phyloP scores from a whole-genome alignment of 1,140 invertebrate genomes.

The Drosophila tristis region DNA sequence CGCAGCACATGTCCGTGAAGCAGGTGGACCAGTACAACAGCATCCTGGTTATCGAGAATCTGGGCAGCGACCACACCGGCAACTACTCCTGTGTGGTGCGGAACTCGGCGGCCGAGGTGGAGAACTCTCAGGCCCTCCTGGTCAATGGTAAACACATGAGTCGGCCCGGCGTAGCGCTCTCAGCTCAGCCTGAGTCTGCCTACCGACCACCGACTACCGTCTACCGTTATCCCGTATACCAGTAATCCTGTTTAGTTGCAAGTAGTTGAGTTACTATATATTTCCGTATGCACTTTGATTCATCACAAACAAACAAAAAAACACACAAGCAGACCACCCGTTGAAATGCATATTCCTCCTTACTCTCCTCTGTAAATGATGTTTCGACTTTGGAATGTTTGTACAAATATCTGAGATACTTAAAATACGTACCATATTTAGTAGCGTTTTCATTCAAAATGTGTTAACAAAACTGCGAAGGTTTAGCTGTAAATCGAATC shows the following conservation, averaged over 20 bases:
- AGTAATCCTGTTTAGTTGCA: constrained; percentile 63
- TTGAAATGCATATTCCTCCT: constrained; percentile 26
- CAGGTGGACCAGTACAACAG: constrained; percentile 91
- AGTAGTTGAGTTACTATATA: constrained; percentile 62
- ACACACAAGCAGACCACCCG: constrained; percentile 31
- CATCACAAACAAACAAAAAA: constrained; percentile 55
- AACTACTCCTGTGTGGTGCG: constrained; percentile 91
- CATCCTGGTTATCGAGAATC: constrained; percentile 91
- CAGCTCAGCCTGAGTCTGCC: constrained; percentile 7
- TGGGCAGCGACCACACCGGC: constrained; percentile 91
- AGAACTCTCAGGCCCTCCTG: constrained; percentile 89
- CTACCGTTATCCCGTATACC: constrained; percentile 27
- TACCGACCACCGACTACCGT: neutral
- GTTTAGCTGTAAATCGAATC: constrained; percentile 64
- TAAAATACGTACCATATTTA: constrained; percentile 24
- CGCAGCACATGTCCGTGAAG: constrained; percentile 87
- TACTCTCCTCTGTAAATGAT: constrained; percentile 55
- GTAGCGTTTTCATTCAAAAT: constrained; percentile 62
- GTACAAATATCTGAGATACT: constrained; percentile 41
- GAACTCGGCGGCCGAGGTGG: constrained; percentile 90
- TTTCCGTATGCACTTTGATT: constrained; percentile 72
- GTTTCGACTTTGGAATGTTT: constrained; percentile 77
- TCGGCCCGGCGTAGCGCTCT: neutral
- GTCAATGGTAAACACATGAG: constrained; percentile 90
- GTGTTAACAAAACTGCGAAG: constrained; percentile 80